phyloP scores from a whole-genome alignment of 2,888 invertebrate species.

The Disparrhopalites patrizii region DNA sequence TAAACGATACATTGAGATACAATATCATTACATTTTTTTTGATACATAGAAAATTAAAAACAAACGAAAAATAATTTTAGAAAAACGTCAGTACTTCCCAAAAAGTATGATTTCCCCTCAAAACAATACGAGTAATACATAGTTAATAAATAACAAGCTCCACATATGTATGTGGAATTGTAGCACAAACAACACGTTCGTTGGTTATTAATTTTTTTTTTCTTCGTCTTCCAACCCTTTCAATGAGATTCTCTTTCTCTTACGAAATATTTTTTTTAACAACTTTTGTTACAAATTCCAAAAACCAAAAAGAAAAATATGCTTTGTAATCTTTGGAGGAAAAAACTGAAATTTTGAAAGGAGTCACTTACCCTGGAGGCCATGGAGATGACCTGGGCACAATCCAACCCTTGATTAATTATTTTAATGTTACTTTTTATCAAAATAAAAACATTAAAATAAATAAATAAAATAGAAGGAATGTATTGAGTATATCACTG shows the following conservation, averaged over 20 bases:
- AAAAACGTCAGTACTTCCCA: too few relatives aligned
- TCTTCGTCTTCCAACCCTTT: background rate
- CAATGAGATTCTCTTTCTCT: background rate
- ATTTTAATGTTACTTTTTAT: background rate
- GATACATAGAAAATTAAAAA: too few relatives aligned
- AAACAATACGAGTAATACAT: too few relatives aligned
- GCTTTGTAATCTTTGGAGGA: too few relatives aligned
- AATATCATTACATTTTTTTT: too few relatives aligned
- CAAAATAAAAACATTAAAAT: too few relatives aligned
- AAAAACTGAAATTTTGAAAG: background rate
- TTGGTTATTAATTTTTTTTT: background rate
- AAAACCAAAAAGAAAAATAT: too few relatives aligned
- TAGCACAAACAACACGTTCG: conserved; percentile 15
- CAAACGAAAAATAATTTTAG: too few relatives aligned
- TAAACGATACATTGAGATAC: too few relatives aligned
- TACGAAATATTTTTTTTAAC: background rate
- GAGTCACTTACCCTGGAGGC: conserved; percentile 2
- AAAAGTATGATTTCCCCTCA: too few relatives aligned
- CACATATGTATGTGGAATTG: conserved; percentile 14
- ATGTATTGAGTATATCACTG: conserved; percentile 7
- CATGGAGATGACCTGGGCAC: background rate
- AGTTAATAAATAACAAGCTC: background rate
- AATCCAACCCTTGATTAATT: background rate
- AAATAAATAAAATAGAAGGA: too few relatives aligned
- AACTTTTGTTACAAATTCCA: too few relatives aligned